Percentiles rank a stretch among this genome's conserved stretches.
phyloP scores from a whole-genome alignment of 2,888 invertebrate genomes.

The Rhingia campestris region DNA sequence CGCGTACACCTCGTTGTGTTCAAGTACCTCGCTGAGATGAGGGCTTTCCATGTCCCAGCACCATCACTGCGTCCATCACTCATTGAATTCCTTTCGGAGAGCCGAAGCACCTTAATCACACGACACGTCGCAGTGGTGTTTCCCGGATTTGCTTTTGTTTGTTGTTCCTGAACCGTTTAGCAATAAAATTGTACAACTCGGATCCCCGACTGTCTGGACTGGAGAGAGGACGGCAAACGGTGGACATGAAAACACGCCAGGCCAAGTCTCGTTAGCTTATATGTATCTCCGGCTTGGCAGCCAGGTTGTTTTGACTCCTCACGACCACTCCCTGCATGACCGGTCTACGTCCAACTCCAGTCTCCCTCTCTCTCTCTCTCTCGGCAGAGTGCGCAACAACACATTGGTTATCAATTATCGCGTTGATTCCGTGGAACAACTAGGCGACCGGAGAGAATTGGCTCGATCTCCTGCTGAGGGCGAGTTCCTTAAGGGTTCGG shows the following conservation, averaged over 20 bases:
- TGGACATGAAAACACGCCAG: slow-evolving; percentile 3
- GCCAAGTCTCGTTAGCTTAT: slow-evolving; percentile 42
- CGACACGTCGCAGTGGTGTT: slow-evolving; percentile 58
- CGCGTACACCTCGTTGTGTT: slow-evolving; percentile 1
- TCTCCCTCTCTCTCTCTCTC: slow-evolving; percentile 12
- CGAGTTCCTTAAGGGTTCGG: slow-evolving; percentile 35
- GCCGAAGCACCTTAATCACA: slow-evolving; percentile 60
- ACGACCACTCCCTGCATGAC: slow-evolving; percentile 55
- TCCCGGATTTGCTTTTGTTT: slow-evolving; percentile 53
- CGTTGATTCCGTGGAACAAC: slow-evolving; percentile 38
- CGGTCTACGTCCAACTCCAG: not conserved
- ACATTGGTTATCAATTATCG: slow-evolving; percentile 69
- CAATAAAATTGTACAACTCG: slow-evolving; percentile 61
- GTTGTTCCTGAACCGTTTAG: slow-evolving; percentile 56
- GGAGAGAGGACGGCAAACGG: not conserved
- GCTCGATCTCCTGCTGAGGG: slow-evolving; percentile 59
- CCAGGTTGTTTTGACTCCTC: slow-evolving; percentile 63
- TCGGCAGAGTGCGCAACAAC: slow-evolving; percentile 21
- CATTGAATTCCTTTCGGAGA: slow-evolving; percentile 26
- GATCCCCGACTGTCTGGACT: slow-evolving; percentile 62
- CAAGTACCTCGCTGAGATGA: slow-evolving; percentile 40
- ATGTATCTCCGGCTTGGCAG: slow-evolving; percentile 57
- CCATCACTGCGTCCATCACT: slow-evolving; percentile 17
- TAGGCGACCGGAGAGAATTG: slow-evolving; percentile 16
- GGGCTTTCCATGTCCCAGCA: slow-evolving; percentile 36